Evolutionary conservation across 1,140 invertebrate species (phyloP), one percentile per base, ranked within the genome.

Genomic region (Chymomyza costata): DNA sequence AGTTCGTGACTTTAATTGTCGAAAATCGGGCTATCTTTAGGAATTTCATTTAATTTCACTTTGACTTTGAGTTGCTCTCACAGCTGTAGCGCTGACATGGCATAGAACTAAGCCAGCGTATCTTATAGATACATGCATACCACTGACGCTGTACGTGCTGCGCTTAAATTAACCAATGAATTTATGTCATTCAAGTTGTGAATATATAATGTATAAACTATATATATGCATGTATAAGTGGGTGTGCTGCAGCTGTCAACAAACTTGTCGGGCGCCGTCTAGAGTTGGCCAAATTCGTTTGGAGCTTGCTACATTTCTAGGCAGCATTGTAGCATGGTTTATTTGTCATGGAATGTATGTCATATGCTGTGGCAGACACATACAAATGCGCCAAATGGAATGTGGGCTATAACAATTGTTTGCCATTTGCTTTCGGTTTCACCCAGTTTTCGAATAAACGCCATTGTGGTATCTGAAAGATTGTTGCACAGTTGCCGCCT

Each of bases 311-410:
- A 64, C 66, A 58, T 48, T 48, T 58, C 51, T 60, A 70, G 70
- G 66, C 66, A 70, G 63, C 52, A 55, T 45, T 41, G 55, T 41
- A 47, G 43, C 44, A 43, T 63, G 8, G 35, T 38, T 52, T 57
- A 47, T 58, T 80, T 80, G 67, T 49, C 63, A 55, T 73, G 73
- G 73, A 80, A 80, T 80, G 81, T 62, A 62, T 80, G 73, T 80
- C 73, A 80, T 81, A 81, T 80, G 58, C 39, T 48, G 53, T 51
- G 65, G 56, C 31, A 53, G 71, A 78, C 56, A 65, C 31, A 53
- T 65, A 78, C 56, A 65, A 62, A 65, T 57, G 30, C n/a, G 35
- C 5, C n/a, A n/a, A n/a, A n/a, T n/a, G n/a, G n/a, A n/a, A n/a
- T n/a, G n/a, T n/a, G n/a, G n/a, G n/a, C n/a, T 53, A 39, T 45